Evolutionary conservation across 2,888 invertebrate species (phyloP).

Genomic region (Ichneumoninae sp.): DNA sequence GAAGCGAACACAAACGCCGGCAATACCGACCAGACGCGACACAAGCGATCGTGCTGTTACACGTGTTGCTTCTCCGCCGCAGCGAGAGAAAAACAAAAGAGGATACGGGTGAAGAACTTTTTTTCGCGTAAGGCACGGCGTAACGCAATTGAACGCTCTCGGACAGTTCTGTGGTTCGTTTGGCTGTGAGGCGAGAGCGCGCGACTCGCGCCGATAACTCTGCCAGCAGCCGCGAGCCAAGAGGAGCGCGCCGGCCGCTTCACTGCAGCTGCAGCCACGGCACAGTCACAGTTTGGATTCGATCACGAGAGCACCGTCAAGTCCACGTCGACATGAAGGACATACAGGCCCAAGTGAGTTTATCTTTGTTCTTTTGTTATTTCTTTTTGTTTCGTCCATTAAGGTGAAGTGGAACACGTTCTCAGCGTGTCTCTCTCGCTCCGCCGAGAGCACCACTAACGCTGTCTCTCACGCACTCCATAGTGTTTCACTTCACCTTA

Average conservation of each 20-base stretch:
- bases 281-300: conserved; percentile 66
- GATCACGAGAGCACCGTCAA: conserved; percentile 64
- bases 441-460: too few relatives aligned
- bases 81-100: not conserved
- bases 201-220: conserved; percentile 55
- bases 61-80: too few relatives aligned
- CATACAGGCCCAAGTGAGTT: conserved; percentile 75
- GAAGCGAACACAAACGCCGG: not conserved
- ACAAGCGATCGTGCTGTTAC: not conserved
- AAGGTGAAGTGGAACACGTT: too few relatives aligned
- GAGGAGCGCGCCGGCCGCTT: conserved; percentile 57
- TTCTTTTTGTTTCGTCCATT: not conserved
- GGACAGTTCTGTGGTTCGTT: not conserved
- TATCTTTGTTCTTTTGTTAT: not conserved
- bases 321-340: conserved; percentile 73
- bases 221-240: conserved; percentile 66
- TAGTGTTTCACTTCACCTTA: too few relatives aligned
- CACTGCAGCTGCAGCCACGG: conserved; percentile 60
- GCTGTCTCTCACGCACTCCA: too few relatives aligned
- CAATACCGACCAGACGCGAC: not conserved
- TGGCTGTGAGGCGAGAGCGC: conserved; percentile 18
- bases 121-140: conserved; percentile 2
- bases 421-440: too few relatives aligned
- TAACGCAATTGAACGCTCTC: not conserved
- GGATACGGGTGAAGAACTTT: not conserved